Evolutionary conservation across 2,113 vertebrate species (phyloP).

Genomic region (Leptodactylus fuscus): DNA sequence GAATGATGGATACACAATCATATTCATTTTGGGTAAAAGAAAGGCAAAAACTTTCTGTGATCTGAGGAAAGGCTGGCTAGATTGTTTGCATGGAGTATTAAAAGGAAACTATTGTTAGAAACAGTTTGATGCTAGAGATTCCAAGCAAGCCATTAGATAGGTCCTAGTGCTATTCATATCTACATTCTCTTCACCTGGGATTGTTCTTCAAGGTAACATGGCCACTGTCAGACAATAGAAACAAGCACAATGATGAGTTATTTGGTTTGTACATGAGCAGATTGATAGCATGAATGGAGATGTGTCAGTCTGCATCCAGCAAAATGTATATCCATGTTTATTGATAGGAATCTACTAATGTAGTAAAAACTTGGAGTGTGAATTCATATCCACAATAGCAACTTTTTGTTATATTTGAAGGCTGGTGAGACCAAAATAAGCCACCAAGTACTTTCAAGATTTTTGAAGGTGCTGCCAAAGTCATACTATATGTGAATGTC

Average conservation of each 20-base stretch:
- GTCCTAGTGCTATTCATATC: constrained; percentile 69
- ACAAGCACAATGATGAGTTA: constrained; percentile 73
- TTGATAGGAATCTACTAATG: not conserved
- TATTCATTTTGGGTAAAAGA: not conserved
- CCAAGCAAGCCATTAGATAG: constrained; percentile 70
- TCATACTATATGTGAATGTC: too few species aligned
- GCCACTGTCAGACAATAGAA: constrained; percentile 80
- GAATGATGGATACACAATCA: not conserved
- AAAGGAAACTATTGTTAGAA: constrained; percentile 64
- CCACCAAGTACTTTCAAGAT: too few species aligned
- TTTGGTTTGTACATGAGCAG: constrained; percentile 10
- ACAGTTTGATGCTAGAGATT: constrained; percentile 61
- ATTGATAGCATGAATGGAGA: not conserved
- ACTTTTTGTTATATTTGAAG: too few species aligned
- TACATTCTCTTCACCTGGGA: constrained; percentile 80
- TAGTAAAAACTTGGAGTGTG: not conserved
- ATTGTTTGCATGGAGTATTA: constrained; percentile 62
- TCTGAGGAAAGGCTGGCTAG: constrained; percentile 71
- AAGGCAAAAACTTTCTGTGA: constrained; percentile 55
- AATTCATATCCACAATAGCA: too few species aligned
- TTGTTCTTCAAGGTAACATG: constrained; percentile 85
- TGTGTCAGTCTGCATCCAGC: constrained; percentile 12
- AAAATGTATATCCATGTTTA: not conserved
- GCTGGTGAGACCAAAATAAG: too few species aligned
- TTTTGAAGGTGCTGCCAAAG: too few species aligned